Percentiles rank a stretch among this genome's conserved stretches.
phyloP scores from a whole-genome alignment of 2,113 vertebrate genomes.

The Coptodon bakossiorum region DNA sequence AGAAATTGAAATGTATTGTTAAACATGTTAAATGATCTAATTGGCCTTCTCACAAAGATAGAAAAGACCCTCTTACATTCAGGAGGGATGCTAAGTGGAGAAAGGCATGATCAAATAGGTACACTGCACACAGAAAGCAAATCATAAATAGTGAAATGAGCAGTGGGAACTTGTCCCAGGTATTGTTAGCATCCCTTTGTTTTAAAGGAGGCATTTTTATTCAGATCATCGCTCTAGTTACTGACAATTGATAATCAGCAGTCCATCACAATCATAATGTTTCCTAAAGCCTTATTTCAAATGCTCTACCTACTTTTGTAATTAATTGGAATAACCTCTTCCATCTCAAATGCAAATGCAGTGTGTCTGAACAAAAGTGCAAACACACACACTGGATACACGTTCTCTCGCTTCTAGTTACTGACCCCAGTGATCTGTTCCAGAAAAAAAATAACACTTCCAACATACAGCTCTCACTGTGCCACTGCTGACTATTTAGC shows the following conservation, averaged over 20 bases:
- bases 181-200: not conserved
- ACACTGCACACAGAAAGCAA: not conserved
- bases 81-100: not conserved
- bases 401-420: not conserved
- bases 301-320: not conserved
- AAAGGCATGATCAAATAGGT: not conserved
- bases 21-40: not conserved
- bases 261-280: not conserved
- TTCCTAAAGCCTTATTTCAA: not conserved
- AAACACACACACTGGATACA: not conserved
- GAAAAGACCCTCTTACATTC: not conserved
- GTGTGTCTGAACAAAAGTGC: not conserved
- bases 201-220: not conserved
- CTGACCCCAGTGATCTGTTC: not conserved
- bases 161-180: not conserved
- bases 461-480: not conserved
- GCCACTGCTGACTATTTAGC: not conserved
- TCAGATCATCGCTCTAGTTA: not conserved
- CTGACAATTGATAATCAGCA: conserved; percentile 2
- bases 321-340: not conserved
- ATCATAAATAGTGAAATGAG: not conserved
- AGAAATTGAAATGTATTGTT: not conserved
- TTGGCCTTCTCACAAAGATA: not conserved
- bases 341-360: not conserved
- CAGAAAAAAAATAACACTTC: not conserved